Evolutionary conservation across 2,888 invertebrate genomes (phyloP).

Genomic region (Cephus sareptanus): DNA sequence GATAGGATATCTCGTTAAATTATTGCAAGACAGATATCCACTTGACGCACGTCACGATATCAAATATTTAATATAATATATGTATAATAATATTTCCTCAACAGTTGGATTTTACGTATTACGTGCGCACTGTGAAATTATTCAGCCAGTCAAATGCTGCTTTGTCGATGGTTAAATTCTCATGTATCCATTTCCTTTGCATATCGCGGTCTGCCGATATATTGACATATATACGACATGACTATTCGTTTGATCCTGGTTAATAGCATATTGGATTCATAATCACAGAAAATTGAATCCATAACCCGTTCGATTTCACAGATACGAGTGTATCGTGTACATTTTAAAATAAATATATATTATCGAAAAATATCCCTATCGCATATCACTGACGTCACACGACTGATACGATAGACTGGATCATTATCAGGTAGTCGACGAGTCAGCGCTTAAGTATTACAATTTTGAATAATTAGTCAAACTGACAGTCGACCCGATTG

Average conservation of each 20-base stretch:
- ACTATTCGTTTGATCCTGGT: background rate
- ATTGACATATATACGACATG: background rate
- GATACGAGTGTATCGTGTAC: background rate
- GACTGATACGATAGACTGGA: background rate
- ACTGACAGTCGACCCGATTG: too few species aligned
- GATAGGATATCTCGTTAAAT: background rate
- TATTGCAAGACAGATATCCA: background rate
- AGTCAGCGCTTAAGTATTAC: background rate
- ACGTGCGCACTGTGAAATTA: background rate
- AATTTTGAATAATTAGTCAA: too few species aligned
- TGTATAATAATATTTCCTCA: background rate
- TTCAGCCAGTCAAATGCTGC: background rate
- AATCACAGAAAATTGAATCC: background rate
- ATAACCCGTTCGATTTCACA: background rate
- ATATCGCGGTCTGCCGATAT: background rate
- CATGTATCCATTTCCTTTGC: background rate
- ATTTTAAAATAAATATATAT: background rate
- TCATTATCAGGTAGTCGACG: background rate
- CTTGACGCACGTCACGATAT: background rate
- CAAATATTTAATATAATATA: background rate
- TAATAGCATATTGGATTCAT: background rate
- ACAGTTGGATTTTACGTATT: background rate
- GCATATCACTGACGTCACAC: background rate
- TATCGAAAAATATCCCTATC: background rate
- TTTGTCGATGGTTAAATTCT: background rate